These are phyloP conservation scores for Antennarius striatus DNA, from an alignment of 2,113 vertebrate genomes.

Conservation along the genomic window DNA sequence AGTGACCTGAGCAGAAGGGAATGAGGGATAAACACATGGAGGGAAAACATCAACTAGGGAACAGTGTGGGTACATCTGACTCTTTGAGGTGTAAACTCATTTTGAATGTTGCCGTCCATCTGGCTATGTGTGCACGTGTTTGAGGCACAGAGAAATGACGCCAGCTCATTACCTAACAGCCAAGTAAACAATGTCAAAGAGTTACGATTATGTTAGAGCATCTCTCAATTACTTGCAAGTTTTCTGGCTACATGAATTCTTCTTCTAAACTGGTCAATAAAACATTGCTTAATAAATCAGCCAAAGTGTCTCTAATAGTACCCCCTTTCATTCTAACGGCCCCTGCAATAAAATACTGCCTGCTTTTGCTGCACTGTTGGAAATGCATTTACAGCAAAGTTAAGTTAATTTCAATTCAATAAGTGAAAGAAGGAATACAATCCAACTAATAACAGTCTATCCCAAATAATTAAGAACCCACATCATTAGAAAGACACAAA, in stretches of 20 bases:
- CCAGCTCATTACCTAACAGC: slow-evolving; percentile 45
- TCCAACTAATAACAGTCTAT: not conserved
- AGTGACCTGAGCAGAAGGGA: slow-evolving; percentile 14
- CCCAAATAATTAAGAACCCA: not conserved
- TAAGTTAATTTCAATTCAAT: not conserved
- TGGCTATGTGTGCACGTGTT: slow-evolving; percentile 4
- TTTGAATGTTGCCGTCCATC: slow-evolving; percentile 17
- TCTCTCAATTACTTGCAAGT: slow-evolving; percentile 28
- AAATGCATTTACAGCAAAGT: not conserved
- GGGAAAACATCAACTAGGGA: slow-evolving; percentile 25
- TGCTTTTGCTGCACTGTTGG: slow-evolving; percentile 5
- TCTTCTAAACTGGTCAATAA: slow-evolving; percentile 40
- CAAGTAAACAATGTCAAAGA: slow-evolving; percentile 60
- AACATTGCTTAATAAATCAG: slow-evolving; percentile 19
- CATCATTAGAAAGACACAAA: slow-evolving; percentile 11
- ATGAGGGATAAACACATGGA: slow-evolving; percentile 9
- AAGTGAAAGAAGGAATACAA: not conserved
- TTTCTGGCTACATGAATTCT: slow-evolving; percentile 30
- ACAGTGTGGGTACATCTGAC: not conserved
- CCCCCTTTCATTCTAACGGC: slow-evolving; percentile 5
- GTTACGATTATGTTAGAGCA: slow-evolving; percentile 34
- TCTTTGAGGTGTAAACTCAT: slow-evolving; percentile 25
- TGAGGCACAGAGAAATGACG: slow-evolving; percentile 9
- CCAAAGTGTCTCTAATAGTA: slow-evolving; percentile 26
- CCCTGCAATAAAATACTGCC: slow-evolving; percentile 4